Conservation (phyloP, 2,797 vertebrate species). For the Crotalus adamanteus region DNA sequence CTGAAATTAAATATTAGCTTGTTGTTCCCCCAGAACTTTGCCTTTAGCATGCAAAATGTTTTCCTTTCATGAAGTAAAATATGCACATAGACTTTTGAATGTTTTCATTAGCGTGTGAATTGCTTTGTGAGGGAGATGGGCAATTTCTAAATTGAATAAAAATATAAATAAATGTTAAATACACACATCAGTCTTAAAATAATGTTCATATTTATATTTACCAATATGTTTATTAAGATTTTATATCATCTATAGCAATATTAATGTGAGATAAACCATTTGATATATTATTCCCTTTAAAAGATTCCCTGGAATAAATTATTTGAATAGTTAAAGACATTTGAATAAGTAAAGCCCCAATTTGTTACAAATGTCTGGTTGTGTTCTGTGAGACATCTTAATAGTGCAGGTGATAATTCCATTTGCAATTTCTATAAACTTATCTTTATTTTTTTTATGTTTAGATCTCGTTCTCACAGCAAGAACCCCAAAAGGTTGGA, state of each 20-base stretch:
- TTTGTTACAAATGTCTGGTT: background rate
- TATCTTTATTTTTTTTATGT: conserved; percentile 53
- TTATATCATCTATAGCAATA: background rate
- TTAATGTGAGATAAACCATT: background rate
- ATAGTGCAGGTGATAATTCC: background rate
- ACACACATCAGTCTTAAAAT: background rate
- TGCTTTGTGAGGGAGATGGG: background rate
- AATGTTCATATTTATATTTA: background rate
- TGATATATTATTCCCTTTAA: background rate
- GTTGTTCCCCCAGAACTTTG: background rate
- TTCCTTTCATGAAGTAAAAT: background rate
- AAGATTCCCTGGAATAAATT: background rate
- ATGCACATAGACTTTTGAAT: background rate
- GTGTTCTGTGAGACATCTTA: background rate
- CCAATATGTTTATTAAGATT: background rate
- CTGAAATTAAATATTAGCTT: background rate
- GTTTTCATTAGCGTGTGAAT: background rate
- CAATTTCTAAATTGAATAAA: background rate
- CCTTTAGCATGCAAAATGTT: background rate
- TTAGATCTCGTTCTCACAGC: conserved; percentile 79
- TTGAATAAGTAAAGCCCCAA: background rate
- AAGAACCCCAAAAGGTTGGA: conserved; percentile 78
- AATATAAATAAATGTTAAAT: background rate
- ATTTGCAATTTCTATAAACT: background rate
- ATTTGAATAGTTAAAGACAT: background rate